Percentiles rank a stretch among this genome's conserved stretches.
These are phyloP conservation scores for Acholoe squamosa DNA, from an alignment of 2,888 invertebrate genomes.

Conservation along the genomic window DNA sequence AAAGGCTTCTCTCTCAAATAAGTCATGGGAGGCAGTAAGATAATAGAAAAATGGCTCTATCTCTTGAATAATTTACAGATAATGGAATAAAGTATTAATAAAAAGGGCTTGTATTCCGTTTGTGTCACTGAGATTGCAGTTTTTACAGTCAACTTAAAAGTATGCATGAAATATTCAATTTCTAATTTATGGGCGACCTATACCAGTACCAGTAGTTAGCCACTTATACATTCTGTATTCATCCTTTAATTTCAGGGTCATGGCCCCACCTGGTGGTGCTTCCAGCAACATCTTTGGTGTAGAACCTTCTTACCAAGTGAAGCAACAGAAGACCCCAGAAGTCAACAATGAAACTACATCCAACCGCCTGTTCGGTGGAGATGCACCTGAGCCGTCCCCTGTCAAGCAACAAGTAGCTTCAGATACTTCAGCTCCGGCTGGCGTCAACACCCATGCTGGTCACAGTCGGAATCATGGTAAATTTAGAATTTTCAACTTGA, in stretches of 20 bases:
- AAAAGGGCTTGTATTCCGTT: too few relatives aligned
- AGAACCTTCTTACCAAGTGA: not conserved
- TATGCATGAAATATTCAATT: too few relatives aligned
- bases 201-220: too few relatives aligned
- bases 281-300: constrained; percentile 20
- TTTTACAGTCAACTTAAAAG: too few relatives aligned
- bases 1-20: too few relatives aligned
- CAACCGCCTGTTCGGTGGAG: constrained; percentile 10
- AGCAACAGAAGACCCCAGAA: not conserved
- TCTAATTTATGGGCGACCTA: too few relatives aligned
- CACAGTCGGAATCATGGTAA: constrained; percentile 35
- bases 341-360: not conserved
- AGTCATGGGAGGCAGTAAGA: too few relatives aligned
- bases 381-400: not conserved
- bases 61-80: too few relatives aligned
- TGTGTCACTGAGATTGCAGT: too few relatives aligned
- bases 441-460: constrained; percentile 35
- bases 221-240: too few relatives aligned
- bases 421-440: not conserved
- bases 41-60: too few relatives aligned
- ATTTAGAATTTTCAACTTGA: not conserved
- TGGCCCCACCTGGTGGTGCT: constrained; percentile 16
- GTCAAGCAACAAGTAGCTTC: not conserved
- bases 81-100: too few relatives aligned
- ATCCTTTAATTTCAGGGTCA: constrained; percentile 30